Base-by-base conservation (phyloP, 2,113 vertebrate species). In the Urocynchramus pylzowi region DNA sequence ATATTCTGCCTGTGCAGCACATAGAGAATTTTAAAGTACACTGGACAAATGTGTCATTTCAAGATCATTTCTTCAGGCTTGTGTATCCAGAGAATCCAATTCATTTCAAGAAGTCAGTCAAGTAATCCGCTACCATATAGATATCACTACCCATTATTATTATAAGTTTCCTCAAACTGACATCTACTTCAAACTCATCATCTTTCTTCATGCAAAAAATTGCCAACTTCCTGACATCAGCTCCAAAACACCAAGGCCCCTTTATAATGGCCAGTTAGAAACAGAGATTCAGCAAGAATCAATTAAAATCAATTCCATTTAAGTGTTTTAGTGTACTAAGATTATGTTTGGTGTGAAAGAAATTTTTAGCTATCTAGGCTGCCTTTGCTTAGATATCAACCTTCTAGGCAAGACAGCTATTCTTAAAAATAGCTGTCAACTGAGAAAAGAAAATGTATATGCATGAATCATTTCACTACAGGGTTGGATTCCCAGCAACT, bases 361-460 rank as follows among this genome's bases (percentile, higher is more conserved):
- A 92, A 94, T 69, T 92, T 95, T 86, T 96, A 98, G 97, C 94
- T 96, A 96, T 92, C 94, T 90, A 93, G 91, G 94, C 93, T 94
- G 96, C 96, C 60, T 67, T 82, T 93, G 89, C 89, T 97, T 96
- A 91, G 90, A 81, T 97, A 97, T 90, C 94, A 89, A 93, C 53
- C 65, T 61, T 69, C 93, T 87, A 97, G 84, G 95, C 92, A 98
- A 97, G 90, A 89, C 93, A 39, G 93, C 95, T 98, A 97, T 95
- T 97, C 97, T 98, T 98, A 98, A 98, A 97, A 96, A 96, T 96
- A 89, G 94, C 95, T 96, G 95, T 89, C 96, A 97, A 89, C 95
- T 93, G 78, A 86, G 95, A 91, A 92, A 93, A 76, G 94, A 96
- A 96, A 97, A 96, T 96, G 97, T 96, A 91, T 96, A 92, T 90